These are phyloP conservation scores for Platanista minor DNA, from an alignment of 2,113 vertebrate species.

Conservation along the genomic window DNA sequence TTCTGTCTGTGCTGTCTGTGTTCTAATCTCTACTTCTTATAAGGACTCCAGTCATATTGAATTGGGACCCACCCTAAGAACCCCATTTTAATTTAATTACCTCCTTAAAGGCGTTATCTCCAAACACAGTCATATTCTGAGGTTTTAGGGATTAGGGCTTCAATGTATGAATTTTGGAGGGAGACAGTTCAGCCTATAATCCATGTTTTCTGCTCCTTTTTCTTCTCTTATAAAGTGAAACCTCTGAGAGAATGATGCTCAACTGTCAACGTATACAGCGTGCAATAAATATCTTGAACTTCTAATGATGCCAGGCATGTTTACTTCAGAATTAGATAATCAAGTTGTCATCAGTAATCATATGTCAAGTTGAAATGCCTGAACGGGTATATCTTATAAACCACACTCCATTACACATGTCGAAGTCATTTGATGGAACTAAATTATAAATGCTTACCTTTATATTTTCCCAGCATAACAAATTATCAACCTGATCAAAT, in stretches of 20 bases:
- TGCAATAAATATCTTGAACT: not conserved
- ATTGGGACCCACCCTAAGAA: not conserved
- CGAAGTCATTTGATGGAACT: not conserved
- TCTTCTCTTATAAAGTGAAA: not conserved
- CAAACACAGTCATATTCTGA: not conserved
- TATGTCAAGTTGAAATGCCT: not conserved
- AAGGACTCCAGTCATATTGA: not conserved
- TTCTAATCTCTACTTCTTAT: not conserved
- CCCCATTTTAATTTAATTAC: not conserved
- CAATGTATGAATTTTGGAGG: not conserved
- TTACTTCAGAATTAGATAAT: constrained; percentile 13
- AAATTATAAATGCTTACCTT: not conserved
- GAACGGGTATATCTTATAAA: not conserved
- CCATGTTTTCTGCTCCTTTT: not conserved
- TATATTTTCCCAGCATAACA: not conserved
- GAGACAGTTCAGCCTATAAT: not conserved
- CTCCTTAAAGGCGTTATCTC: not conserved
- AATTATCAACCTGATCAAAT: not conserved
- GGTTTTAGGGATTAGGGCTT: not conserved
- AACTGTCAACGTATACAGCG: not conserved
- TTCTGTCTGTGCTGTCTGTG: not conserved
- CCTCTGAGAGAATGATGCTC: not conserved
- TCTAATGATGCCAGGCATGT: not conserved
- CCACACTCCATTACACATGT: not conserved
- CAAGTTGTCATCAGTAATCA: constrained; percentile 20